Percentiles rank a stretch among this genome's conserved stretches.
These are phyloP conservation scores for Centrocercus urophasianus DNA, from an alignment of 2,113 vertebrate genomes.

Conservation along the genomic window DNA sequence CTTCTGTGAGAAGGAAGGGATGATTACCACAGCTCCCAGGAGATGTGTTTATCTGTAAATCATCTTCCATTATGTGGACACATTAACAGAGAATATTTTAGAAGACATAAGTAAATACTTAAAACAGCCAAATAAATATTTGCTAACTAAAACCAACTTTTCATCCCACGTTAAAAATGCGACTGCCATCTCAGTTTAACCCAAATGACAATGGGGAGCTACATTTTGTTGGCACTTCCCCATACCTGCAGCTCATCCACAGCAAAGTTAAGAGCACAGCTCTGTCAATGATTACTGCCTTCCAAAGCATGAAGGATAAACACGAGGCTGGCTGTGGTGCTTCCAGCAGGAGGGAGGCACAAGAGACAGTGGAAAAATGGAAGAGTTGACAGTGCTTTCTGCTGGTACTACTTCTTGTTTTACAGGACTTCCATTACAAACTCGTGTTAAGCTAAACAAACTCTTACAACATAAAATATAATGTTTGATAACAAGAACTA, in stretches of 20 bases:
- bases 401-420: not conserved
- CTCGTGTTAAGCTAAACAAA: constrained; percentile 68
- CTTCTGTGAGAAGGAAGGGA: not conserved
- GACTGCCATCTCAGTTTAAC: not conserved
- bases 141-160: not conserved
- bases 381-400: not conserved
- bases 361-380: not conserved
- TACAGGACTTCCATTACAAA: constrained; percentile 32
- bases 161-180: not conserved
- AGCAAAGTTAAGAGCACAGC: not conserved
- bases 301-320: not conserved
- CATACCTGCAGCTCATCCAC: not conserved
- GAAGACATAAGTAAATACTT: not conserved
- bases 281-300: not conserved
- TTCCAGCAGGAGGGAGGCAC: not conserved
- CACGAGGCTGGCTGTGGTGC: not conserved
- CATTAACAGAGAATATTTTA: not conserved
- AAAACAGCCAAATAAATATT: not conserved
- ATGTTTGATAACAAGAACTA: constrained; percentile 82
- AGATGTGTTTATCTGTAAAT: not conserved
- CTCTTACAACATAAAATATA: constrained; percentile 75
- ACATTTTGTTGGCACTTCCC: not conserved
- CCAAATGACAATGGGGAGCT: not conserved
- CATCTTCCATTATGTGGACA: not conserved
- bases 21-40: not conserved